Evolutionary conservation across 2,888 invertebrate genomes (phyloP), one percentile per base, ranked within the genome.

Genomic region (Iphiclides podalirius): DNA sequence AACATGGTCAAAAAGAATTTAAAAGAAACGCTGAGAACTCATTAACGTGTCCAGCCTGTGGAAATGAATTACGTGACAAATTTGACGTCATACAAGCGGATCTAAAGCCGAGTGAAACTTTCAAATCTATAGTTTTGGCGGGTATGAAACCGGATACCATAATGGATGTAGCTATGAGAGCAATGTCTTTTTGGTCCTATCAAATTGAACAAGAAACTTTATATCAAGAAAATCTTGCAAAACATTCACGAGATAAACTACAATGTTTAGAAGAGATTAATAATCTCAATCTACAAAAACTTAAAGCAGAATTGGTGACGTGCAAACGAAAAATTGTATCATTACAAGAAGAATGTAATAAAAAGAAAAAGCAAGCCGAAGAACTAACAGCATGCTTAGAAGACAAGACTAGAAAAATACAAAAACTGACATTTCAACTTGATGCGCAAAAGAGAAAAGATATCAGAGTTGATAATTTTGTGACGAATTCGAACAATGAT

Each of bases 161-260:
- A 42, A 88, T 90, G 89, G 90, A 90, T 56, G 82, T 90, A 48
- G 87, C 90, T 43, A 89, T 87, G 84, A 72, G 90, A 53, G 90
- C 90, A 8, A 89, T 90, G 79, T 88, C 88, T 1, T 89, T 89
- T 63, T 89, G 89, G 89, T 85, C 89, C 1, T 89, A 89, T 60
- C 89, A 89, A 74, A 75, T 89, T 1, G 88, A 89, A 67, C 89
- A 89, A 61, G 89, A 89, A 58, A 87, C 89, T 1, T 61, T 84
- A 49, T 89, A 88, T 54, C 89, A 89, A 58, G 89, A 89, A 61
- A 83, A 71, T 53, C 64, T 89, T 37, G 87, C 86, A 1, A 89
- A 85, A 61, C 87, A 89, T 55, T 70, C 79, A 0, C 73, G 76
- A 56, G 89, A 89, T 48, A 88, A 85, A 63, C 64, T 88, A 9